Evolutionary conservation across 2,113 vertebrate genomes (phyloP).

Genomic region (Thunnus thynnus): DNA sequence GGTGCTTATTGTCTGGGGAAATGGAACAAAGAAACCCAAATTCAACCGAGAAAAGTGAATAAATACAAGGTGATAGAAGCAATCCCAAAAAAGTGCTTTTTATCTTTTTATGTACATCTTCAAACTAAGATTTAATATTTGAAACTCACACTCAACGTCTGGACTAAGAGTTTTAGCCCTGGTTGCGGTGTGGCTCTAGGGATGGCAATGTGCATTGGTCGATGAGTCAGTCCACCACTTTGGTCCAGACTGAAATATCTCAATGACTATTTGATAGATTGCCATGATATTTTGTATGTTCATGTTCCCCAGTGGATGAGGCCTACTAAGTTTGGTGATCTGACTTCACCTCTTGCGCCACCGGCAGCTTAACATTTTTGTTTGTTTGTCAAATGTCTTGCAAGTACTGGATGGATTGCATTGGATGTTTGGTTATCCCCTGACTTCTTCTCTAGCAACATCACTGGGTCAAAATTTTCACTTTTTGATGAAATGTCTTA

Average conservation of each 20-base stretch:
- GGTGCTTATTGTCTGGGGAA: not conserved
- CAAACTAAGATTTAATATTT: not conserved
- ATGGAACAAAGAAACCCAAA: slow-evolving; percentile 21
- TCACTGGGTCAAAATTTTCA: too few relatives aligned
- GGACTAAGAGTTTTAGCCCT: not conserved
- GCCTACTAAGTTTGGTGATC: too few relatives aligned
- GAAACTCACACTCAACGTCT: not conserved
- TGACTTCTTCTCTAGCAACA: too few relatives aligned
- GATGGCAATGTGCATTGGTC: not conserved
- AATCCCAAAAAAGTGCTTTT: not conserved
- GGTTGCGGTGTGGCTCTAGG: not conserved
- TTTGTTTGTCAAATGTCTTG: too few relatives aligned
- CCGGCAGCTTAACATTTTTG: too few relatives aligned
- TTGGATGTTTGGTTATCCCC: too few relatives aligned
- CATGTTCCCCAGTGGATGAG: too few relatives aligned
- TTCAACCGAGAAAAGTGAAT: not conserved
- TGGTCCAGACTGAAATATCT: not conserved
- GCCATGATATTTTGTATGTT: too few relatives aligned
- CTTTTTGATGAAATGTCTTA: too few relatives aligned
- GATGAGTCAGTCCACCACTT: not conserved
- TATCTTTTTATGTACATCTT: not conserved
- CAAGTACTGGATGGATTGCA: too few relatives aligned
- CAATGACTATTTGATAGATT: not conserved
- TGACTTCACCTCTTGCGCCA: too few relatives aligned
- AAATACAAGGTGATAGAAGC: not conserved